These are phyloP conservation scores for Drosophila suboccidentalis DNA, from an alignment of 2,888 invertebrate genomes.

Conservation along the genomic window DNA sequence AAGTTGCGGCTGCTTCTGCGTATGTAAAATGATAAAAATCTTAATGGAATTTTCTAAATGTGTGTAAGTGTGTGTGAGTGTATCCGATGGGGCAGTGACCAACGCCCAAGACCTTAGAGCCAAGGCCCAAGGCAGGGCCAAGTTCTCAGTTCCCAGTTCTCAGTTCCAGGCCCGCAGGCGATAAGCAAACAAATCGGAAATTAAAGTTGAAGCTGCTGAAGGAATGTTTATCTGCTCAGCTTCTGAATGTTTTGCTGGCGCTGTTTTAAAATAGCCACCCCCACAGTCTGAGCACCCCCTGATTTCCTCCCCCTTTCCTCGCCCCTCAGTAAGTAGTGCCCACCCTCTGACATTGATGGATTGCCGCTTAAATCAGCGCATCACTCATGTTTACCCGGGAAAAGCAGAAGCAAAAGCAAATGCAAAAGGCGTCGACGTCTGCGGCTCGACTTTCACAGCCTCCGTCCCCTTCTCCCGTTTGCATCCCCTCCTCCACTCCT, in stretches of 20 bases:
- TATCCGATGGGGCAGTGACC: conserved; percentile 36
- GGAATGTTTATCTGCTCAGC: conserved; percentile 55
- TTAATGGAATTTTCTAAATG: conserved; percentile 75
- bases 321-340: conserved; percentile 32
- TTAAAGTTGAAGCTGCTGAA: conserved; percentile 71
- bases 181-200: conserved; percentile 79
- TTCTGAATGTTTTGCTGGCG: conserved; percentile 25
- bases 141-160: background rate
- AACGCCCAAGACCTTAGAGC: conserved; percentile 15
- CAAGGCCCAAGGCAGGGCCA: background rate
- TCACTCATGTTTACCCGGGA: conserved; percentile 80
- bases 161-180: conserved; percentile 33
- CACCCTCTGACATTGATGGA: conserved; percentile 84
- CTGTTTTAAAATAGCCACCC: conserved; percentile 66
- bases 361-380: conserved; percentile 85
- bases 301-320: background rate
- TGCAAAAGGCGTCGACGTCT: conserved; percentile 30
- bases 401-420: too few species aligned
- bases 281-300: conserved; percentile 24
- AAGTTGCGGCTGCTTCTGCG: conserved; percentile 43
- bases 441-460: conserved; percentile 67
- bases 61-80: conserved; percentile 9
- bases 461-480: background rate
- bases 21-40: conserved; percentile 77
- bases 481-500: background rate